Conservation (phyloP, 2,113 vertebrate genomes). For the Indicator indicator region DNA sequence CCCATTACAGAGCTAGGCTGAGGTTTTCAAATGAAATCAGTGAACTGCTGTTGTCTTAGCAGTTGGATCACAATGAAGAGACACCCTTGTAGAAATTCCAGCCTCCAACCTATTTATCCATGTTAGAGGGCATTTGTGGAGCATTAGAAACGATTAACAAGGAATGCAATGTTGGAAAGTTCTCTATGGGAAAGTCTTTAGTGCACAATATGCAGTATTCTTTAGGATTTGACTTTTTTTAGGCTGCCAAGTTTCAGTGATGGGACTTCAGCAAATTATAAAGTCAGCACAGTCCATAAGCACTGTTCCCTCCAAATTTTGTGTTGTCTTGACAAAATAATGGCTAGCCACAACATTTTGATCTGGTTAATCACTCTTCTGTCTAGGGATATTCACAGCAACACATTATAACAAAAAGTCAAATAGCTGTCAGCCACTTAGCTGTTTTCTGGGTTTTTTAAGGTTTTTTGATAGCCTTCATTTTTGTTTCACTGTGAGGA, state of each 20-base stretch:
- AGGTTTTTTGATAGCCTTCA: neutral
- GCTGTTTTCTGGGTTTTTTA: neutral
- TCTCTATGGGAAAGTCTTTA: neutral
- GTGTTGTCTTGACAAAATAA: neutral
- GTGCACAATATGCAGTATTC: neutral
- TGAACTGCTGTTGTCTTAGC: neutral
- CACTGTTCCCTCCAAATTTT: neutral
- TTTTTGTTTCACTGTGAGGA: neutral
- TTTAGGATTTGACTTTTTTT: neutral
- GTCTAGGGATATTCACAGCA: constrained; percentile 29
- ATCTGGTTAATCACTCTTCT: constrained; percentile 10
- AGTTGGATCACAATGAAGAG: neutral
- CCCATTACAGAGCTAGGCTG: neutral
- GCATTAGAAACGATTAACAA: neutral
- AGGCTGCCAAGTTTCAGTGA: neutral
- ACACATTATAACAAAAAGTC: neutral
- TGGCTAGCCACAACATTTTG: constrained; percentile 18
- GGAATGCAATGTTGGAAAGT: neutral
- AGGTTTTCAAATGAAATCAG: neutral
- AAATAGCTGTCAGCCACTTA: constrained; percentile 22
- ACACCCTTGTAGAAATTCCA: neutral
- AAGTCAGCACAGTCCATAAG: rapidly evolving
- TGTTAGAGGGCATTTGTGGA: rapidly evolving
- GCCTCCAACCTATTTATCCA: rapidly evolving
- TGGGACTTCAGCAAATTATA: neutral